These are phyloP conservation scores for Frankliniella intonsa DNA, from an alignment of 2,888 invertebrate genomes.

Conservation along the genomic window DNA sequence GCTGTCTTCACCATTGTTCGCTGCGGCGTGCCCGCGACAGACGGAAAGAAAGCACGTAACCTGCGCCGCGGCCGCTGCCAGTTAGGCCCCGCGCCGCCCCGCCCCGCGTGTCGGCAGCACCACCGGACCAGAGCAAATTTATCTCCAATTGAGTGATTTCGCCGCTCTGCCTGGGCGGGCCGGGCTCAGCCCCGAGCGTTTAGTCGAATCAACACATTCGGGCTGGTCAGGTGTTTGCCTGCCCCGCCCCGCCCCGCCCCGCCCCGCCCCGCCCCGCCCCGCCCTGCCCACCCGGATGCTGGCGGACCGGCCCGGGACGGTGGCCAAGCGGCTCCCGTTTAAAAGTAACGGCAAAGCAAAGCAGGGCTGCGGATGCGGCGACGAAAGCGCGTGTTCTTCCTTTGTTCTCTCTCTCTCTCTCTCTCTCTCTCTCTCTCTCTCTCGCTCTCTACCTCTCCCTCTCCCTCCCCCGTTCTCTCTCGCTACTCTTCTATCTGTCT, in stretches of 20 bases:
- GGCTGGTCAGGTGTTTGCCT: background rate
- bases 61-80: no score
- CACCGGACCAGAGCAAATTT: background rate
- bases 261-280: background rate
- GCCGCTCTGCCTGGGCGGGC: background rate
- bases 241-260: background rate
- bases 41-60: no score
- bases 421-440: background rate
- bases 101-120: background rate
- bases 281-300: background rate
- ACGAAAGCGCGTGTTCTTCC: constrained; percentile 13
- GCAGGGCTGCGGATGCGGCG: background rate
- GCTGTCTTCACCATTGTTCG: no score
- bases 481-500: background rate
- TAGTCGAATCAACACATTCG: background rate
- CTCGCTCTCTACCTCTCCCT: background rate
- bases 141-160: constrained; percentile 14
- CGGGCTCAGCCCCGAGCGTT: background rate
- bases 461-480: background rate
- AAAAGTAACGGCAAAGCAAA: constrained; percentile 19
- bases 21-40: no score
- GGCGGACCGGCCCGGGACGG: background rate
- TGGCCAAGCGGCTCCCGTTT: constrained; percentile 4
- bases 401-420: background rate
- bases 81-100: background rate